Conservation (phyloP, 2,113 vertebrate genomes). For the Coracopsis vasa region DNA sequence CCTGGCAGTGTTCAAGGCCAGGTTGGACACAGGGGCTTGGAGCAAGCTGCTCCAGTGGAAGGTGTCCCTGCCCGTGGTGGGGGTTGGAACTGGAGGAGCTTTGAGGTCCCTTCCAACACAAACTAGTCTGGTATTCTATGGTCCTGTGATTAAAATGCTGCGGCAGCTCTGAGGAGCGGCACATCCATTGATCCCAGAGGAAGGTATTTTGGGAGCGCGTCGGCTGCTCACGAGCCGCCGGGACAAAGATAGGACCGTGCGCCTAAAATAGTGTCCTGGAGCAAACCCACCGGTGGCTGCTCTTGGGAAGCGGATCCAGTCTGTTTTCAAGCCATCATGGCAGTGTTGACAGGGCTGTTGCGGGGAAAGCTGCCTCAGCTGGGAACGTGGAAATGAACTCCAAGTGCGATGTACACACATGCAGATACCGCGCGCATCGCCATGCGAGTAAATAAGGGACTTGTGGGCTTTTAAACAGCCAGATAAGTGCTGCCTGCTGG, state of each 20-base stretch:
- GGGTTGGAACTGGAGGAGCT: not conserved
- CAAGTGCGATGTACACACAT: not conserved
- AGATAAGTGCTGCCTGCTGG: not conserved
- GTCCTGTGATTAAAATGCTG: not conserved
- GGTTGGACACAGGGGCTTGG: not conserved
- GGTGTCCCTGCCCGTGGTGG: not conserved
- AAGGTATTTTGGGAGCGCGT: not conserved
- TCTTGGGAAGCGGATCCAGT: not conserved
- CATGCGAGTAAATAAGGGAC: rapidly evolving
- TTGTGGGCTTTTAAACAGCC: not conserved
- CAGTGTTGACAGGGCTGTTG: slow-evolving; percentile 46
- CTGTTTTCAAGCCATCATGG: not conserved
- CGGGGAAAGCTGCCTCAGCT: not conserved
- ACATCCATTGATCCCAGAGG: not conserved
- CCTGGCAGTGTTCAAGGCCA: not conserved
- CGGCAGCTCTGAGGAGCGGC: not conserved
- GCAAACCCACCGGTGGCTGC: slow-evolving; percentile 12
- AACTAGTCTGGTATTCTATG: not conserved
- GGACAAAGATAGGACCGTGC: not conserved
- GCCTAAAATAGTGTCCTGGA: slow-evolving; percentile 22
- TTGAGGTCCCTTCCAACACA: not conserved
- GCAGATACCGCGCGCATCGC: rapidly evolving
- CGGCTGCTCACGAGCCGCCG: not conserved
- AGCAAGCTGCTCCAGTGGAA: not conserved
- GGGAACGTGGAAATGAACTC: not conserved